A percentile compares a stretch with the other conserved stretches of the same genome.
These are phyloP conservation scores for Arge pagana DNA, from an alignment of 2,888 invertebrate species.

Conservation along the genomic window DNA sequence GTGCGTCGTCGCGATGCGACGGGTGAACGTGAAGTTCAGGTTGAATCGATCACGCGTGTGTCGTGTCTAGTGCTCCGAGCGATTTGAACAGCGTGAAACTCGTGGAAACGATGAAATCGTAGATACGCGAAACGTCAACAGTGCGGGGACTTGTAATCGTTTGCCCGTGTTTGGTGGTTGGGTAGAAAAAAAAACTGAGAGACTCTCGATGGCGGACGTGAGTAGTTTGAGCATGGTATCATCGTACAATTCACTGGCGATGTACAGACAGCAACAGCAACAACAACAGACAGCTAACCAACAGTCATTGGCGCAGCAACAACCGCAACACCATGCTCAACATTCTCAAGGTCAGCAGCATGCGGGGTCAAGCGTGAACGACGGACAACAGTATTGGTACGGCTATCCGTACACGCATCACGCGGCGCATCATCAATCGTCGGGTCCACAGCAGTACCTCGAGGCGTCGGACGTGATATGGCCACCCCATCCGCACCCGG, in stretches of 20 bases:
- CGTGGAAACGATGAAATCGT: neutral
- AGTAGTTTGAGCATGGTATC: slow-evolving; percentile 67
- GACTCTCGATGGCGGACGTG: slow-evolving; percentile 37
- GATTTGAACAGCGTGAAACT: too few species aligned
- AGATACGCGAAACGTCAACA: neutral
- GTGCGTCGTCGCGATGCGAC: too few species aligned
- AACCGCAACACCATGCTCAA: slow-evolving; percentile 40
- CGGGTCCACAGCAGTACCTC: slow-evolving; percentile 57
- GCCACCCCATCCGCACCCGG: slow-evolving; percentile 56
- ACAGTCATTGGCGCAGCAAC: slow-evolving; percentile 32
- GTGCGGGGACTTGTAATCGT: too few species aligned
- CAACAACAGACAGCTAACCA: slow-evolving; percentile 27
- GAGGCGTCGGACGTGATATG: slow-evolving; percentile 59
- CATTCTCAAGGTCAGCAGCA: slow-evolving; percentile 57
- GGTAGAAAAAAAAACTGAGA: too few species aligned
- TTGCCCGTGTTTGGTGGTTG: too few species aligned
- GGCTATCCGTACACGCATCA: slow-evolving; percentile 39
- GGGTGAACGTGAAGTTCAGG: too few species aligned
- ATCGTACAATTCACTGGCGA: slow-evolving; percentile 72
- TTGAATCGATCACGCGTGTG: too few species aligned
- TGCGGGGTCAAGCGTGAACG: slow-evolving; percentile 59
- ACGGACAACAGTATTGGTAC: slow-evolving; percentile 46
- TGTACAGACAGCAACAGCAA: slow-evolving; percentile 69
- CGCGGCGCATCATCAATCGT: slow-evolving; percentile 56
- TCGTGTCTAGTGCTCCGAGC: too few species aligned